phyloP scores from a whole-genome alignment of 2,888 invertebrate species.

The Pseudeuparius sepicola region DNA sequence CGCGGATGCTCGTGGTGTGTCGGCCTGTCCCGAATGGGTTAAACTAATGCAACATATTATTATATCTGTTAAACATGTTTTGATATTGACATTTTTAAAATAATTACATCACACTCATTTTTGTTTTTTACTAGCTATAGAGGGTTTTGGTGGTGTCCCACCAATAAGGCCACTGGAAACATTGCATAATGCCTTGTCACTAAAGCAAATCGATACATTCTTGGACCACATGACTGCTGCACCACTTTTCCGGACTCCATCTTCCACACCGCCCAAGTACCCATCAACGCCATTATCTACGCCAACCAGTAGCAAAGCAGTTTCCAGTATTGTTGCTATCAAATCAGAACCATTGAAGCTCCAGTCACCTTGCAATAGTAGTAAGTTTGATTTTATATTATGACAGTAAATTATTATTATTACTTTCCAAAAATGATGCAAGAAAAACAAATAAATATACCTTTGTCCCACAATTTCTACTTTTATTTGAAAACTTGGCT shows the following conservation, averaged over 20 bases:
- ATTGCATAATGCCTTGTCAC: conserved; percentile 89
- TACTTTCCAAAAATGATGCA: no score
- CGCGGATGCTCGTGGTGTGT: no score
- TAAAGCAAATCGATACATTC: conserved; percentile 84
- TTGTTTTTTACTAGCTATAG: conserved; percentile 62
- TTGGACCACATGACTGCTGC: conserved; percentile 76
- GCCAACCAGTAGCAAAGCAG: conserved; percentile 30
- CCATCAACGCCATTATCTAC: conserved; percentile 46
- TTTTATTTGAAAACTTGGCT: no score
- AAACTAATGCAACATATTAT: no score
- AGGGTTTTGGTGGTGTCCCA: conserved; percentile 87
- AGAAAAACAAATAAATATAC: no score
- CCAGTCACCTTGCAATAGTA: conserved; percentile 44
- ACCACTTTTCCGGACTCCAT: conserved; percentile 62
- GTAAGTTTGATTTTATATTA: conserved; percentile 32
- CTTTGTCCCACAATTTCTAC: no score
- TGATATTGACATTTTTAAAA: no score
- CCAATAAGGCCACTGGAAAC: conserved; percentile 95
- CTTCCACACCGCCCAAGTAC: conserved; percentile 58
- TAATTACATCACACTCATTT: no score
- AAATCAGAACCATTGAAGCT: conserved; percentile 35
- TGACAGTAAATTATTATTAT: background rate
- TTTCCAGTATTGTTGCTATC: conserved; percentile 27
- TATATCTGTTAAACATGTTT: no score
- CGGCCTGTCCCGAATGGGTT: no score